These are phyloP conservation scores for Macquaria australasica DNA, from an alignment of 2,113 vertebrate species.

Conservation along the genomic window DNA sequence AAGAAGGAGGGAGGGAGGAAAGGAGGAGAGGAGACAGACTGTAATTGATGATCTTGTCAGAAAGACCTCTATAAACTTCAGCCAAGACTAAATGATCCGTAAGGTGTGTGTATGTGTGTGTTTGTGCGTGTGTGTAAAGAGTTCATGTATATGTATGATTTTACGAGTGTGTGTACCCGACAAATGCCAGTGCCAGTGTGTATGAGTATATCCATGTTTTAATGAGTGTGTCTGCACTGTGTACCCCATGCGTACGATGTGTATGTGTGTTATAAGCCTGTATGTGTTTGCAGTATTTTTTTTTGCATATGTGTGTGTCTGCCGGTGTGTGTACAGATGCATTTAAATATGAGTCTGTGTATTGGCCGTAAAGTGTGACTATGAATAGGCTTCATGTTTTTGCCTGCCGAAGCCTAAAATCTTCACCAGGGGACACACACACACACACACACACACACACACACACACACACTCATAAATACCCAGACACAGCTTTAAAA, in stretches of 20 bases:
- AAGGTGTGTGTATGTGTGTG: constrained; percentile 34
- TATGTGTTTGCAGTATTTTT: constrained; percentile 1
- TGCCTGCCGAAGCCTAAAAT: constrained; percentile 51
- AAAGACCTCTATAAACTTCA: constrained; percentile 57
- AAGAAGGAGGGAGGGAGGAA: not conserved
- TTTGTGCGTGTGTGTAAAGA: not conserved
- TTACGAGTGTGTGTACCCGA: constrained; percentile 44
- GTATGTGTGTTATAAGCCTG: not conserved
- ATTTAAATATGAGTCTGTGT: constrained; percentile 31
- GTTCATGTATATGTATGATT: constrained; percentile 8
- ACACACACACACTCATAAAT: not conserved
- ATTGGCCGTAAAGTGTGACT: constrained; percentile 43
- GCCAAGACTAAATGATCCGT: constrained; percentile 59
- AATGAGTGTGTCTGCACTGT: constrained; percentile 39
- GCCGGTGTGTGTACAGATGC: constrained; percentile 10
- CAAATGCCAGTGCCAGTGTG: not conserved
- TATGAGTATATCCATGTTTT: constrained; percentile 14
- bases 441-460: constrained; percentile 8
- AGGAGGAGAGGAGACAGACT: not conserved
- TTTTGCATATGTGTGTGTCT: constrained; percentile 19
- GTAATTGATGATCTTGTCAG: constrained; percentile 71
- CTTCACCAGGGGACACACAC: constrained; percentile 57
- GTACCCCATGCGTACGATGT: not conserved
- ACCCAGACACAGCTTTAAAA: not conserved
- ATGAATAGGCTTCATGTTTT: constrained; percentile 71